Evolutionary conservation across 1,140 invertebrate genomes (phyloP).

Genomic region (Tribolium castaneum): DNA sequence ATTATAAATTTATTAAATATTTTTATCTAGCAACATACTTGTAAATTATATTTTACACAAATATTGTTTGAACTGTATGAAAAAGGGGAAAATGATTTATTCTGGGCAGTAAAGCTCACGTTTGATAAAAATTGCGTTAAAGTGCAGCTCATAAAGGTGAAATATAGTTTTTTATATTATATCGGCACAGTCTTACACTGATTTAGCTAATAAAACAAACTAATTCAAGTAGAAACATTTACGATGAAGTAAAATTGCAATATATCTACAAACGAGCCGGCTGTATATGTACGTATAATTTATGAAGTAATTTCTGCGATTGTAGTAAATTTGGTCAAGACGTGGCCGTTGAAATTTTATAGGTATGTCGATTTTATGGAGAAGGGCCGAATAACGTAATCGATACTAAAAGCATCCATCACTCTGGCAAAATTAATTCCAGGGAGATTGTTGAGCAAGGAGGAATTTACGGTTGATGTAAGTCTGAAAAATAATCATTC

Average conservation of each 20-base stretch:
- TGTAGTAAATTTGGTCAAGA: constrained; percentile 21
- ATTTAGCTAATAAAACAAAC: constrained; percentile 7
- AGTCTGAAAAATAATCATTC: constrained; percentile 17
- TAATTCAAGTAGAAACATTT: constrained; percentile 7
- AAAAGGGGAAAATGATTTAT: background rate
- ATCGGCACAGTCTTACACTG: background rate
- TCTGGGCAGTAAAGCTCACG: background rate
- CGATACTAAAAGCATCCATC: constrained; percentile 13
- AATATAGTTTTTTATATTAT: background rate
- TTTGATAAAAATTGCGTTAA: background rate
- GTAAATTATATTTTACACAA: too few relatives aligned
- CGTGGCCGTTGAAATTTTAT: constrained; percentile 13
- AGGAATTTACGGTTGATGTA: constrained; percentile 1
- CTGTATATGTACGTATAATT: constrained; percentile 2
- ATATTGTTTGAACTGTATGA: too few relatives aligned
- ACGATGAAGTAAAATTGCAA: constrained; percentile 1
- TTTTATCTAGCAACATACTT: too few relatives aligned
- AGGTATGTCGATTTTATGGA: constrained; percentile 4
- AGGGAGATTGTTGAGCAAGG: constrained; percentile 2
- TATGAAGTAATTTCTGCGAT: constrained; percentile 15
- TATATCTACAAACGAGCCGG: background rate
- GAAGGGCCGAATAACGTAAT: constrained; percentile 11
- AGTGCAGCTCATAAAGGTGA: background rate
- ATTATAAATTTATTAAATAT: too few relatives aligned
- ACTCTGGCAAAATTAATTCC: background rate